Percentiles rank a stretch among this genome's conserved stretches.
Evolutionary conservation across 2,888 invertebrate species (phyloP).

Genomic region (Baronia brevicornis): DNA sequence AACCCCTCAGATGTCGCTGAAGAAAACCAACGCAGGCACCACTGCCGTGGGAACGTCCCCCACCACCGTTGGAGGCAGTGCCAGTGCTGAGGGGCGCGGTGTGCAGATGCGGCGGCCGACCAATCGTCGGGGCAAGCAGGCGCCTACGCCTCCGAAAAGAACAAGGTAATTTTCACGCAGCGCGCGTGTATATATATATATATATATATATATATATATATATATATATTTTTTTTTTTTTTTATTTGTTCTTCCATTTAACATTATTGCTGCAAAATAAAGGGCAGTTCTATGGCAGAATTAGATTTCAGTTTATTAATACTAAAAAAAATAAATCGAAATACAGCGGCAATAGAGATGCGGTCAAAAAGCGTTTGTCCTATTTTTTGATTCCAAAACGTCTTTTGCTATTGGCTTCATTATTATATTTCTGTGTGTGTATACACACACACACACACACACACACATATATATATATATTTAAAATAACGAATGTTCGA

Average conservation of each 20-base stretch:
- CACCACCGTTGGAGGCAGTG: too few relatives aligned
- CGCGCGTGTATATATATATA: too few relatives aligned
- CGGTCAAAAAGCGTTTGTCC: slow-evolving; percentile 1
- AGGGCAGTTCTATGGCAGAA: too few relatives aligned
- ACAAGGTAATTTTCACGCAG: slow-evolving; percentile 83
- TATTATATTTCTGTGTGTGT: slow-evolving; percentile 5
- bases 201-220: too few relatives aligned
- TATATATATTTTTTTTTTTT: too few relatives aligned
- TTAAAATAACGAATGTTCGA: too few relatives aligned
- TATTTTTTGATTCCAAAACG: slow-evolving; percentile 20
- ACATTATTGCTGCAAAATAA: too few relatives aligned
- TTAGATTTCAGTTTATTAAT: too few relatives aligned
- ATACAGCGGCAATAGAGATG: too few relatives aligned
- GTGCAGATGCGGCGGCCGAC: slow-evolving; percentile 92
- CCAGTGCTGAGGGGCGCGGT: slow-evolving; percentile 75
- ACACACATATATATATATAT: background rate
- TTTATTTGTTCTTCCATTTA: too few relatives aligned
- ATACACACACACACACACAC: background rate
- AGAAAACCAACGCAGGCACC: slow-evolving; percentile 29
- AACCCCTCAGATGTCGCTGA: slow-evolving; percentile 75
- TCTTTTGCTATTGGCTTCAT: slow-evolving; percentile 32
- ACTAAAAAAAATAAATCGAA: too few relatives aligned
- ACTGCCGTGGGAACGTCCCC: too few relatives aligned
- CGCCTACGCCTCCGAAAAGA: slow-evolving; percentile 96
- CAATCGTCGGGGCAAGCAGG: slow-evolving; percentile 93